phyloP scores from a whole-genome alignment of 2,797 vertebrate species.

The Cheirogaleus major region DNA sequence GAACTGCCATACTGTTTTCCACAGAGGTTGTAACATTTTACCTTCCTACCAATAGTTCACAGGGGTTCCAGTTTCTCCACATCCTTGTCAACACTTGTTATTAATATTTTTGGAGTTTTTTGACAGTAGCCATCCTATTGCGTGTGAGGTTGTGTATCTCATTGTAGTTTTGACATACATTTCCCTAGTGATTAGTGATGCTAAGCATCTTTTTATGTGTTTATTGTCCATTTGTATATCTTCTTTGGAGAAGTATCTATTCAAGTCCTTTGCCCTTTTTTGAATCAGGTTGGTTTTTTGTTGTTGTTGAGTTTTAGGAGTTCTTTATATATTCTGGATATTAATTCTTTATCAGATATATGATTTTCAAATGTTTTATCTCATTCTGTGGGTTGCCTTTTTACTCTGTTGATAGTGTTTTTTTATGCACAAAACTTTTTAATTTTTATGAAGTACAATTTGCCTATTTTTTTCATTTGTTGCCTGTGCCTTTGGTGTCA shows the following conservation, averaged over 20 bases:
- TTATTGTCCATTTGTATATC: background rate
- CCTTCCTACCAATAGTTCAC: background rate
- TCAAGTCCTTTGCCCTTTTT: background rate
- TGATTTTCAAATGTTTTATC: background rate
- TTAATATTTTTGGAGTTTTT: background rate
- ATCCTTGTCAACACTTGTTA: background rate
- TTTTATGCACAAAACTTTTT: background rate
- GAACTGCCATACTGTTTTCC: background rate
- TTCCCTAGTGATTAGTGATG: background rate
- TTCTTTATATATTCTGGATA: background rate
- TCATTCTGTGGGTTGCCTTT: background rate
- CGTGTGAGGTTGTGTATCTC: background rate
- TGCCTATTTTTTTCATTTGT: background rate
- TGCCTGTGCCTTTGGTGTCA: background rate
- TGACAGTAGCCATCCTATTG: background rate
- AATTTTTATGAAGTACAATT: background rate
- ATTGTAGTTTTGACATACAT: background rate
- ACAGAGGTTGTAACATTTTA: background rate
- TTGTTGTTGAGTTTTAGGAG: background rate
- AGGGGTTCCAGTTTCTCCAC: background rate
- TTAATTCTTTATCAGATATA: background rate
- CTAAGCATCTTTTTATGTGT: background rate
- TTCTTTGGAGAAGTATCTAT: background rate
- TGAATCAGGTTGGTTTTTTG: background rate
- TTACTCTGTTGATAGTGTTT: background rate